Conservation (phyloP, 92 coral and sea anemone genomes). For the Umimayanthus kanabou region DNA sequence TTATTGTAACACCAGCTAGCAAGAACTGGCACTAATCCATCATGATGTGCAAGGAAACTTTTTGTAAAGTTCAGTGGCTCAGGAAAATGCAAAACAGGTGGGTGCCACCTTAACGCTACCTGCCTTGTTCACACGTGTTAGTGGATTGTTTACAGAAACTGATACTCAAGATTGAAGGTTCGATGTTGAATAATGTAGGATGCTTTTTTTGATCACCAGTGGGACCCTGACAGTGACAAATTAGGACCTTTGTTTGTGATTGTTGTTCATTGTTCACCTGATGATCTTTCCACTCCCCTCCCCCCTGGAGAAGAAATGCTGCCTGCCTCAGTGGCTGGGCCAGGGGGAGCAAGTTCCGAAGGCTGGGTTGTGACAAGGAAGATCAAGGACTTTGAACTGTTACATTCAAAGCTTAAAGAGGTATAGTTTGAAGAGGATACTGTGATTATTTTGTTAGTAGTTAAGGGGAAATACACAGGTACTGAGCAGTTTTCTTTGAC, state of each 20-base stretch:
- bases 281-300: conserved; percentile 26
- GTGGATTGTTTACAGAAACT: not conserved
- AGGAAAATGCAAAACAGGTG: too few relatives aligned
- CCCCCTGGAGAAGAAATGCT: conserved; percentile 45
- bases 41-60: too few relatives aligned
- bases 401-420: conserved; percentile 95
- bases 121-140: too few relatives aligned
- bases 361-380: conserved; percentile 89
- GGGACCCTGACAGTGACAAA: conserved; percentile 74
- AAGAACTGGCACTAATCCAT: too few relatives aligned
- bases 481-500: too few relatives aligned
- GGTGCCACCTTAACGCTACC: too few relatives aligned
- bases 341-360: conserved; percentile 65
- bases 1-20: too few relatives aligned
- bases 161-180: not conserved
- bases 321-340: conserved; percentile 24
- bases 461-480: too few relatives aligned
- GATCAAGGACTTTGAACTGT: conserved; percentile 81
- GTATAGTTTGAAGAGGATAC: conserved; percentile 33
- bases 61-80: too few relatives aligned
- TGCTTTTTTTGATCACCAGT: conserved; percentile 35
- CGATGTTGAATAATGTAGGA: not conserved
- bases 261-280: conserved; percentile 88
- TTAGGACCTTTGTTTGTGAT: conserved; percentile 81
- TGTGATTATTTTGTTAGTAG: not conserved